Base-by-base conservation (phyloP, 2,888 invertebrate genomes). In the Rhamnusium bicolor region DNA sequence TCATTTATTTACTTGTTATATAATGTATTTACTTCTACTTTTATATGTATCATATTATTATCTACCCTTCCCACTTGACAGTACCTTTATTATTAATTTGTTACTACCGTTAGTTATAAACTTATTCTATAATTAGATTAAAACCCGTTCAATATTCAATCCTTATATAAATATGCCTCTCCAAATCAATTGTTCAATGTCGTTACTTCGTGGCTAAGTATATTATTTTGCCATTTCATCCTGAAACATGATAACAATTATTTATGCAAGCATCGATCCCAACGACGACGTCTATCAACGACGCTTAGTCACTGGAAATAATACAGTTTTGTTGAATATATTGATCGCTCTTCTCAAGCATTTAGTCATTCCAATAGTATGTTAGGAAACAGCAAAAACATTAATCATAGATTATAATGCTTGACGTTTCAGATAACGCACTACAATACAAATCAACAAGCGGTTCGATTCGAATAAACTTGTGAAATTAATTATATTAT, bases 341-440 rank as follows among this genome's bases (percentile, higher is more conserved):
- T 61, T 61, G 61, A 61, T 61, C 61, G 46, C 7, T n/a, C 46
- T 46, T 40, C 46, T 12, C 46, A 24, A 46, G 46, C 46, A 40
- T 40, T 68, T 46, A 46, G 58, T 58, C 58, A 46, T 66, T 54
- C 54, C 66, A 8, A 29, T 27, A 66, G 54, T 32, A 53, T 19
- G 53, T 66, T 65, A 66, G 66, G 29, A 51, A 66, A 54, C 54
- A 66, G 54, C 29, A 58, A 19, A 27, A 24, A 49, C 68, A 68
- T 68, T 68, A 68, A 68, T 68, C 68, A 68, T 58, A 68, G 40
- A 46, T 56, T 24, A 58, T 40, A 68, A 46, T 16, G 47, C 27
- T 40, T 58, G 68, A 47, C 68, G 58, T 21, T 68, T 58, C 19
- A 46, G 54, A 58, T 68, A 21, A 24, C 58, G 49, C 47, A 19